Percentiles rank a stretch among this genome's conserved stretches.
phyloP scores from a whole-genome alignment of 1,140 invertebrate genomes.

The Hyphantria cunea region DNA sequence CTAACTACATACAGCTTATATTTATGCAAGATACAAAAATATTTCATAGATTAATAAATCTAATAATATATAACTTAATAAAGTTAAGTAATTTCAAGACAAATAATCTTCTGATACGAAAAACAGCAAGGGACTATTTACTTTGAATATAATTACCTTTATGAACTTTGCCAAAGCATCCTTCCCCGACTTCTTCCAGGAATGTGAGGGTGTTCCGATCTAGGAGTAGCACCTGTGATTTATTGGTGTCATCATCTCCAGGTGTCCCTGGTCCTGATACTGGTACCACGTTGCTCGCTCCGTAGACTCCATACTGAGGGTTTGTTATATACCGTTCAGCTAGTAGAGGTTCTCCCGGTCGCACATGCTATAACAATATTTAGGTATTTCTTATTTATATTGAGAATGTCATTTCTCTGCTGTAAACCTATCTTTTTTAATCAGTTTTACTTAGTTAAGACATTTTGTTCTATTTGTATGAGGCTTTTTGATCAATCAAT shows the following conservation, averaged over 20 bases:
- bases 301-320: conserved; percentile 87
- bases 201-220: conserved; percentile 85
- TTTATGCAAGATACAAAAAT: too few relatives aligned
- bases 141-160: conserved; percentile 85
- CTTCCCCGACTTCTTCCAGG: conserved; percentile 92
- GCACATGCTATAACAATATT: conserved; percentile 66
- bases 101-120: too few relatives aligned
- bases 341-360: conserved; percentile 83
- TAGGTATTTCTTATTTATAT: not conserved
- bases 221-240: conserved; percentile 83
- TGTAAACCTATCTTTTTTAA: too few relatives aligned
- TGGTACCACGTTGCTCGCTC: conserved; percentile 47
- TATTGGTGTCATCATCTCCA: conserved; percentile 59
- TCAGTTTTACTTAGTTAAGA: not conserved
- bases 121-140: too few relatives aligned
- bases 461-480: not conserved
- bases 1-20: too few relatives aligned
- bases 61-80: too few relatives aligned
- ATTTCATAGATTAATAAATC: too few relatives aligned
- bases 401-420: too few relatives aligned
- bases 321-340: conserved; percentile 89
- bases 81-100: too few relatives aligned
- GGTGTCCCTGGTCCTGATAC: conserved; percentile 33
- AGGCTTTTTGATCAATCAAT: too few relatives aligned
- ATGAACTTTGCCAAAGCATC: conserved; percentile 95